These are phyloP conservation scores for Laspeyria flexula DNA, from an alignment of 2,888 invertebrate species.

Conservation along the genomic window DNA sequence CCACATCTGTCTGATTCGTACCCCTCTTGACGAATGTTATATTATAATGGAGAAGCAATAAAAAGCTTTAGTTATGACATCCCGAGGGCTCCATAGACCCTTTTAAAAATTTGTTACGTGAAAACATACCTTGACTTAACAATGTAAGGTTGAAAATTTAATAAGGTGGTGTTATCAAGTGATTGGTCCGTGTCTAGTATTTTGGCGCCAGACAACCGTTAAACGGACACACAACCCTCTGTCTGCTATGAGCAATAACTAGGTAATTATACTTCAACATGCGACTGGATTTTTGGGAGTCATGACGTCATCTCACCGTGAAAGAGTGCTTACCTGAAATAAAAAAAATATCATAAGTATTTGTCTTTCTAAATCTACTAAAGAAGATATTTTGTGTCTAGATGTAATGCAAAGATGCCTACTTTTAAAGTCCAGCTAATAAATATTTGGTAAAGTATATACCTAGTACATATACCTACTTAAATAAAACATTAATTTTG, in stretches of 20 bases:
- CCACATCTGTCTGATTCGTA: slow-evolving; percentile 42
- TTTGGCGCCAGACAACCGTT: slow-evolving; percentile 77
- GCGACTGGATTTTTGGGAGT: slow-evolving; percentile 39
- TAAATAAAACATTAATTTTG: not conserved
- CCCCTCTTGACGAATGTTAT: slow-evolving; percentile 43
- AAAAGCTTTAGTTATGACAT: slow-evolving; percentile 41
- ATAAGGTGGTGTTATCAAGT: slow-evolving; percentile 23
- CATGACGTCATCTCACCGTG: slow-evolving; percentile 29
- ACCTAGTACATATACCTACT: too few relatives aligned
- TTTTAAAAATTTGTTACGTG: slow-evolving; percentile 4
- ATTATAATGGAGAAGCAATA: slow-evolving; percentile 45
- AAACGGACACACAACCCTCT: slow-evolving; percentile 55
- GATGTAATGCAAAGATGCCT: too few relatives aligned
- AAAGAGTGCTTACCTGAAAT: slow-evolving; percentile 33
- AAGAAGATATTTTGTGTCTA: too few relatives aligned
- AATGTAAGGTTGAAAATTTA: slow-evolving; percentile 31
- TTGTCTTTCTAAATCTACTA: too few relatives aligned
- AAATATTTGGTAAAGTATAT: too few relatives aligned
- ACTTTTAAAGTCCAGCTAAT: too few relatives aligned
- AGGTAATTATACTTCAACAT: slow-evolving; percentile 52
- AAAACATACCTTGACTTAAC: slow-evolving; percentile 19
- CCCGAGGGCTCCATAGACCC: slow-evolving; percentile 41
- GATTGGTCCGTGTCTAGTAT: slow-evolving; percentile 58
- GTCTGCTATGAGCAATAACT: slow-evolving; percentile 51
- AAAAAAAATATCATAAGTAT: slow-evolving; percentile 27